Base-by-base conservation (phyloP, 2,113 vertebrate genomes). In the Nothobranchius furzeri region DNA sequence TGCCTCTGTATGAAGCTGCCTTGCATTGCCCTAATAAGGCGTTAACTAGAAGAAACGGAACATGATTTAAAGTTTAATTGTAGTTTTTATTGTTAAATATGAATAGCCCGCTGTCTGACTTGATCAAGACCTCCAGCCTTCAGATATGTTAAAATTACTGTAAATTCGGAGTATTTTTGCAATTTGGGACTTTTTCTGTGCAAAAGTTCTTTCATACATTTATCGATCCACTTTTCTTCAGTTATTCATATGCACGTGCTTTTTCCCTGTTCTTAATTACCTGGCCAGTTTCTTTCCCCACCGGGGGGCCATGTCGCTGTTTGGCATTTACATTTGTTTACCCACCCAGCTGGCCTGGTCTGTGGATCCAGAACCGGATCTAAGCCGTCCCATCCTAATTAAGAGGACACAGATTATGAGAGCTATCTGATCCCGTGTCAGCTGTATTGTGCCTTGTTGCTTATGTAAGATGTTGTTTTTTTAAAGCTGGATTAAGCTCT, bases 401-500 rank as follows among this genome's bases (percentile, higher is more conserved):
- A 36, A 61, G 24, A 48, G 30, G 24, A 54, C 42, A 17, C 49
- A 11, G 60, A 60, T 84, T 73, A 71, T 62, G 15, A 70, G 64
- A 62, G 47, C 35, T 14, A 35, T 70, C 72, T 78, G 82, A 78
- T 75, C 72, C 55, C 1, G 6, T 15, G 66, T 87, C 68, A 42
- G 71, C 70, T 30, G 12, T 37, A 45, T 51, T 30, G 12, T 9
- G 48, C 46, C 35, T 53, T 36, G 6, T 2, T 59, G 59, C 58
- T 78, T 82, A 70, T 68, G 63, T 83, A 80, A 85, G 4, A 69
- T 24, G 55, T 67, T 40, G 37, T 40, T 40, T 63, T 69, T 43
- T 81, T 20, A 75, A 79, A 86, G 64, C 42, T 72, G 82, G 87
- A 87, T 88, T 85, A 88, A 58, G 30, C 43, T 0, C 1, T 54